Evolutionary conservation across 1,140 invertebrate genomes (phyloP).

Genomic region (Xylocopa sonorina): DNA sequence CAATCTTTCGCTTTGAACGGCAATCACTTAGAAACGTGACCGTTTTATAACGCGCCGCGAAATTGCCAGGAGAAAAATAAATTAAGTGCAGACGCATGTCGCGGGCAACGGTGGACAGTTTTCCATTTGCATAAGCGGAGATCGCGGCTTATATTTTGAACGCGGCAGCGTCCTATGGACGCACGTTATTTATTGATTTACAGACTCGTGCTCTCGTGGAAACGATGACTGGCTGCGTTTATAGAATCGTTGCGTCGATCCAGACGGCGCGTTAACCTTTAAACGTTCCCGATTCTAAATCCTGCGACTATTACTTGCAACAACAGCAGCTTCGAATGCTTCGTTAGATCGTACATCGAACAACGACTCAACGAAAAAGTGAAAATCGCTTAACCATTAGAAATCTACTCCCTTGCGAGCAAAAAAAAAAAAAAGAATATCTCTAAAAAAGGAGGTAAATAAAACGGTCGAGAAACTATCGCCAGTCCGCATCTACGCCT

Average conservation of each 20-base stretch:
- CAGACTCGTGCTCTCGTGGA: constrained; percentile 9
- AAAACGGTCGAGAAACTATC: not conserved
- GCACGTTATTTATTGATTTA: constrained; percentile 42
- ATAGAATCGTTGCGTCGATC: not conserved
- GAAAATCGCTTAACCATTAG: too few relatives aligned
- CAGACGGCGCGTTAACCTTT: constrained; percentile 11
- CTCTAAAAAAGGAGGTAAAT: not conserved
- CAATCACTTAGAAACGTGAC: not conserved
- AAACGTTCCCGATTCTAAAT: not conserved
- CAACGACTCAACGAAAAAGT: too few relatives aligned
- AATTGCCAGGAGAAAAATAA: constrained; percentile 57
- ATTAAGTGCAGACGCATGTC: constrained; percentile 51
- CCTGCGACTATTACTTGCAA: not conserved
- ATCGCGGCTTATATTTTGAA: constrained; percentile 34
- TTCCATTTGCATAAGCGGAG: constrained; percentile 61
- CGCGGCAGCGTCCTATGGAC: constrained; percentile 6
- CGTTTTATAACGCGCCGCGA: not conserved
- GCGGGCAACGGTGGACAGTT: constrained; percentile 43
- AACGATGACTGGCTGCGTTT: not conserved
- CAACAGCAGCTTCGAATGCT: not conserved
- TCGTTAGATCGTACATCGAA: not conserved
- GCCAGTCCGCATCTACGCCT: not conserved
- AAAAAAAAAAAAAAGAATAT: not conserved
- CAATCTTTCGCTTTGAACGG: not conserved
- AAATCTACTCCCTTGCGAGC: not conserved